phyloP scores from a whole-genome alignment of 1,140 invertebrate genomes.

The Drepana arcuata region DNA sequence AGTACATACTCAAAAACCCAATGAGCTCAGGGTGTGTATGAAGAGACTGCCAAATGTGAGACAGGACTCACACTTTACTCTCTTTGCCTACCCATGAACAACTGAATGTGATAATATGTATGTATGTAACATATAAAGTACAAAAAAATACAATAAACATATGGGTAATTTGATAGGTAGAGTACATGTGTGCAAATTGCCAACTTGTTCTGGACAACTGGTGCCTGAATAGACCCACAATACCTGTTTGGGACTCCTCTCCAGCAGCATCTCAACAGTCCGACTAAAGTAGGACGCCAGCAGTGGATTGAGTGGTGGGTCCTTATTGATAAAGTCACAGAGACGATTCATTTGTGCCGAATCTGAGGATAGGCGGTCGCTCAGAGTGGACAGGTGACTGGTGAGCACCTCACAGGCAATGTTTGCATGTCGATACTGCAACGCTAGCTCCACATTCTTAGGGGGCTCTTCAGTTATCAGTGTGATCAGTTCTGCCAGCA shows the following conservation, averaged over 20 bases:
- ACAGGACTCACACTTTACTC: no score
- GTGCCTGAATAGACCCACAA: no score
- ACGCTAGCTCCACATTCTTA: slow-evolving; percentile 81
- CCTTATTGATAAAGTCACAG: slow-evolving; percentile 90
- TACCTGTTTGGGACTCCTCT: slow-evolving; percentile 77
- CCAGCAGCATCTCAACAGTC: slow-evolving; percentile 89
- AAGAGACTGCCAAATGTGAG: no score
- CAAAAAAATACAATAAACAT: no score
- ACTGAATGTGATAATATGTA: no score
- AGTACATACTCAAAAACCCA: no score
- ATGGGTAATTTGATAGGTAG: no score
- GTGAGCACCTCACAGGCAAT: slow-evolving; percentile 95
- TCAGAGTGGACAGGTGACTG: slow-evolving; percentile 83
- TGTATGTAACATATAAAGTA: no score
- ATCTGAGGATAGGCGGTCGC: slow-evolving; percentile 87
- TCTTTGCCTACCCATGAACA: no score
- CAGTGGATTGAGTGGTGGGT: slow-evolving; percentile 92
- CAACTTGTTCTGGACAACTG: no score
- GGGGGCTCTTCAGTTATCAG: slow-evolving; percentile 90
- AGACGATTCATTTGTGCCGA: slow-evolving; percentile 85
- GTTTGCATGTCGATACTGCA: slow-evolving; percentile 92
- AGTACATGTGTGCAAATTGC: no score
- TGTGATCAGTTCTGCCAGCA: slow-evolving; percentile 88
- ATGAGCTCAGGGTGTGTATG: no score
- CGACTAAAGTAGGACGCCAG: slow-evolving; percentile 97